Evolutionary conservation across 2,888 invertebrate species (phyloP).

Genomic region (Ceriagrion tenellum): DNA sequence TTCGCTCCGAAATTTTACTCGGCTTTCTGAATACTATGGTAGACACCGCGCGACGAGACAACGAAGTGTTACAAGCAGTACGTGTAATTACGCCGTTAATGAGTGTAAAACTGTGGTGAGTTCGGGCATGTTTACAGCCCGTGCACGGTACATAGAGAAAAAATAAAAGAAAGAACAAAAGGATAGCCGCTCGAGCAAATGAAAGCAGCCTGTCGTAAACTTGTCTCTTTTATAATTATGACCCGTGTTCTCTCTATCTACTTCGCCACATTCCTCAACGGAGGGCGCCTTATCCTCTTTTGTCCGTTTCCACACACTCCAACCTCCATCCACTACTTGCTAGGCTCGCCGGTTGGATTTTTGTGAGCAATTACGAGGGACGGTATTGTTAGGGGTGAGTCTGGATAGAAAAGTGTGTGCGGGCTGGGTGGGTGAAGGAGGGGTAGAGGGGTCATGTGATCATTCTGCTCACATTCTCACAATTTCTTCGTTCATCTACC

Average conservation of each 20-base stretch:
- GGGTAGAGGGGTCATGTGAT: no score
- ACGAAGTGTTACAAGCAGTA: not conserved
- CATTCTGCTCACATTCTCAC: no score
- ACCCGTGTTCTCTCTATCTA: not conserved
- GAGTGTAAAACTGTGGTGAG: not conserved
- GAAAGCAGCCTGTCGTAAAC: not conserved
- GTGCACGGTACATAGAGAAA: not conserved
- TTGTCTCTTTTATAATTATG: not conserved
- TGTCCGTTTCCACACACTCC: not conserved
- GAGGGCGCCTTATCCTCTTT: not conserved
- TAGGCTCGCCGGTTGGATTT: no score
- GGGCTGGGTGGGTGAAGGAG: no score
- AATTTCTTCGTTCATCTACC: no score
- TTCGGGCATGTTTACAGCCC: not conserved
- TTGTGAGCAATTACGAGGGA: no score
- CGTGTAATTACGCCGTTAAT: not conserved
- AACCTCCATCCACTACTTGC: not conserved
- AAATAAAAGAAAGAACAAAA: no score
- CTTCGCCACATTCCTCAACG: not conserved
- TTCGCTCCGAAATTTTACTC: no score
- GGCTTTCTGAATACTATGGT: no score
- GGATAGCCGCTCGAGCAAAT: not conserved
- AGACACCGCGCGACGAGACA: not conserved
- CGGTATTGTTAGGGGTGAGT: no score
- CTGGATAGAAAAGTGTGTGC: no score